Evolutionary conservation across 1,140 invertebrate species (phyloP).

Genomic region (Tetranychus cinnabarinus): DNA sequence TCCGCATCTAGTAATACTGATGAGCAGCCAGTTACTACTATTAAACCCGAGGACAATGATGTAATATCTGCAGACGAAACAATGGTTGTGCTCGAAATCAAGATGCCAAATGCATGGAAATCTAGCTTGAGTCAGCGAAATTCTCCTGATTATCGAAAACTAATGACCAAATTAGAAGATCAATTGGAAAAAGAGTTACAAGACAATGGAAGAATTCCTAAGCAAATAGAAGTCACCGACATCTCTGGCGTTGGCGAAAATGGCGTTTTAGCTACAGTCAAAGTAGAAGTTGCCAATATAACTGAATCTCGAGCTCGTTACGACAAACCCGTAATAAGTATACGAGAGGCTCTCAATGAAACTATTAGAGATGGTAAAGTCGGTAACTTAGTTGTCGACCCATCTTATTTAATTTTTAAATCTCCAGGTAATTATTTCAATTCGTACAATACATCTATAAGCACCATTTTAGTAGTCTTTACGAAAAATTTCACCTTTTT

Average conservation of each 20-base stretch:
- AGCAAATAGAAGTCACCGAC: not conserved
- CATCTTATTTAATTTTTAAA: constrained; percentile 17
- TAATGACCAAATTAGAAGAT: not conserved
- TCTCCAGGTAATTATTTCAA: not conserved
- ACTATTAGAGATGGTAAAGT: constrained; percentile 41
- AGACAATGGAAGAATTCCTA: constrained; percentile 29
- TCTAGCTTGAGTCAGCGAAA: not conserved
- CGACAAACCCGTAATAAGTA: not conserved
- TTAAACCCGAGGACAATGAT: not conserved
- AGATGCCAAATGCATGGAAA: constrained; percentile 3
- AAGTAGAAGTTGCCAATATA: not conserved
- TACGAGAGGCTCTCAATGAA: constrained; percentile 27
- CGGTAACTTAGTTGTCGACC: constrained; percentile 47
- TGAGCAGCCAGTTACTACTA: not conserved
- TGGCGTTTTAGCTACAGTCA: not conserved
- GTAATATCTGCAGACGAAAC: not conserved
- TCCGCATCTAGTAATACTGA: not conserved
- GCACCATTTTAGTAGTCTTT: not conserved
- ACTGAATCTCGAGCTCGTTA: not conserved
- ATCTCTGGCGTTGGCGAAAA: not conserved
- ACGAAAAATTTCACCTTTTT: not conserved
- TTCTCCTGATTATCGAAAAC: constrained; percentile 1
- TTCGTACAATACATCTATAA: not conserved
- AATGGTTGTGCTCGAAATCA: constrained; percentile 1
- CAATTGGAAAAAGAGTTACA: constrained; percentile 44